Base-by-base conservation (phyloP, 2,113 vertebrate genomes). In the Haemorhous mexicanus region DNA sequence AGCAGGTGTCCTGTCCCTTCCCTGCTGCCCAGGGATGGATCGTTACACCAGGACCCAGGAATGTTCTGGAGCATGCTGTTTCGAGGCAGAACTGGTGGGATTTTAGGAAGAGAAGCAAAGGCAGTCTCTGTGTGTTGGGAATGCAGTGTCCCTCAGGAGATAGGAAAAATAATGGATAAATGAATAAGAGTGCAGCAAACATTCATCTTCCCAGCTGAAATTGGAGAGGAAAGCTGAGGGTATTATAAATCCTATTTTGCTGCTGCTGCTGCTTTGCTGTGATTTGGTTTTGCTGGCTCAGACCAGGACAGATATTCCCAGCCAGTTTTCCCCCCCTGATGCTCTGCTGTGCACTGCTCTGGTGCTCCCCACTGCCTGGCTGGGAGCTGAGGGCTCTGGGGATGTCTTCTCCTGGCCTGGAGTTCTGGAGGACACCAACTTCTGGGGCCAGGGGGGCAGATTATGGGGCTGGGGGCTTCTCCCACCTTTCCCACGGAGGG, bases 151-250 rank as follows among this genome's bases (percentile, higher is more conserved):
- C 78, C 95, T 89, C 87, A 72, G 95, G 94, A 95, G 93, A 90
- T 30, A 23, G 87, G 84, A 59, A 75, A 93, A 94, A 93, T 89
- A 92, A 95, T 44, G 56, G 85, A 41, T 94, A 96, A 96, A 94
- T 95, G 93, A 95, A 72, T 89, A 92, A 95, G 64, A 79, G 89
- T 2, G 32, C 80, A 79, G 89, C 95, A 91, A 92, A 76, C 95
- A 93, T 96, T 91, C 87, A 89, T 96, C 96, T 97, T 94, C 94
- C 28, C 61, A 82, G 94, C 91, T 41, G 94, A 87, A 92, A 95
- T 82, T 87, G 87, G 93, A 91, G 84, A 95, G 89, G 9, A 87
- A 92, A 89, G 91, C 94, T 44, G 56, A 91, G 89, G 91, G 80
- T 59, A 10, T 87, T 87, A 92, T 81, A 94, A 96, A 94, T 92